Evolutionary conservation across 2,888 invertebrate species (phyloP).

Genomic region (Chrysotoxum bicinctum): DNA sequence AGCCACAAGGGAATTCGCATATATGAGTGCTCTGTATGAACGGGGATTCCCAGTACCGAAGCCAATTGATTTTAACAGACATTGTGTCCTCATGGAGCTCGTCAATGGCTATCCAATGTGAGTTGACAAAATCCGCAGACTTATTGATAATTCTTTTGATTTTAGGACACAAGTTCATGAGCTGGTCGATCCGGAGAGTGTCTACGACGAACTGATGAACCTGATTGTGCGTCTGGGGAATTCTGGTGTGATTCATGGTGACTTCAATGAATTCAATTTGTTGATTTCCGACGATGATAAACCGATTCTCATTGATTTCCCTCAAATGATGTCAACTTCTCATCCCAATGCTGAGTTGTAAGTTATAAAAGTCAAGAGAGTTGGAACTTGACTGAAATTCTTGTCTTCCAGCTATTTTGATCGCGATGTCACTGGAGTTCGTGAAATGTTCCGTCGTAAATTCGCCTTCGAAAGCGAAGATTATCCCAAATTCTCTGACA

Average conservation of each 20-base stretch:
- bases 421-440: slow-evolving; percentile 95
- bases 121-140: slow-evolving; percentile 78
- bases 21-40: slow-evolving; percentile 96
- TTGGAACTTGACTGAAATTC: neutral
- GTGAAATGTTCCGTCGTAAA: slow-evolving; percentile 93
- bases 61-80: slow-evolving; percentile 96
- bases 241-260: slow-evolving; percentile 98
- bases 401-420: slow-evolving; percentile 89
- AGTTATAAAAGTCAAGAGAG: slow-evolving; percentile 71
- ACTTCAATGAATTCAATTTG: slow-evolving; percentile 99
- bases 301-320: slow-evolving; percentile 97
- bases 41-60: slow-evolving; percentile 96
- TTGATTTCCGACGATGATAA: slow-evolving; percentile 91
- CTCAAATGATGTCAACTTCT: slow-evolving; percentile 98
- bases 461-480: slow-evolving; percentile 94
- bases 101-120: slow-evolving; percentile 91
- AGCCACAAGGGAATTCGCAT: slow-evolving; percentile 98
- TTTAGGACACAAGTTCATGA: slow-evolving; percentile 86
- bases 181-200: slow-evolving; percentile 86
- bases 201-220: slow-evolving; percentile 97
- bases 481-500: slow-evolving; percentile 89
- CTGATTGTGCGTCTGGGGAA: slow-evolving; percentile 94
- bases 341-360: slow-evolving; percentile 95
- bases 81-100: slow-evolving; percentile 98
- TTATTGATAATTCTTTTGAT: neutral